Evolutionary conservation across 2,113 vertebrate species (phyloP).

Genomic region (Phyllopteryx taeniolatus): DNA sequence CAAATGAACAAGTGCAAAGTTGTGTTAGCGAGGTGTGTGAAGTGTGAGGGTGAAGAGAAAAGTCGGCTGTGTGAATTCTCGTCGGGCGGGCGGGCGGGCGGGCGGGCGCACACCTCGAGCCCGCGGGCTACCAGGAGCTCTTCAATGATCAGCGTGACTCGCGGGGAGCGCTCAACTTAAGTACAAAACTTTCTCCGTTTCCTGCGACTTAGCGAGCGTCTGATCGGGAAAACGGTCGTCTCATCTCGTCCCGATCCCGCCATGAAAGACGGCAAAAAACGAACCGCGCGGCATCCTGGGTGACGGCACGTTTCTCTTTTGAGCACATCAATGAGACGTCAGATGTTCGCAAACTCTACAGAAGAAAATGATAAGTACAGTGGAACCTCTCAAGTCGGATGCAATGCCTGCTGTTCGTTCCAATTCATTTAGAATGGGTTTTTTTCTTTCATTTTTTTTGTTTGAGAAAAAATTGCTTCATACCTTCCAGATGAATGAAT

Average conservation of each 20-base stretch:
- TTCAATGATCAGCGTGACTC: constrained; percentile 79
- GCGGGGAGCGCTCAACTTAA: constrained; percentile 81
- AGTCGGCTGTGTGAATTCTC: constrained; percentile 22
- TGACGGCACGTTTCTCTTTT: constrained; percentile 14
- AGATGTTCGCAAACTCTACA: neutral
- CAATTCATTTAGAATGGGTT: too few relatives aligned
- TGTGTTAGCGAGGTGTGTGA: neutral
- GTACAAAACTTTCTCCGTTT: constrained; percentile 84
- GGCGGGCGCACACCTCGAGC: constrained; percentile 49
- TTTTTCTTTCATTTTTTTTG: too few relatives aligned
- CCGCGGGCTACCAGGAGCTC: constrained; percentile 83
- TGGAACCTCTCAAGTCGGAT: too few relatives aligned
- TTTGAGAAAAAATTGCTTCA: too few relatives aligned
- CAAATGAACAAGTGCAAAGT: neutral
- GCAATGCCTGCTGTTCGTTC: too few relatives aligned
- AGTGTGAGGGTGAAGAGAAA: neutral
- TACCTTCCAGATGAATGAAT: too few relatives aligned
- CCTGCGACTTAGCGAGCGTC: constrained; percentile 82
- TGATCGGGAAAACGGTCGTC: constrained; percentile 83
- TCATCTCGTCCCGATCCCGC: constrained; percentile 80
- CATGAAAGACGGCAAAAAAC: constrained; percentile 53
- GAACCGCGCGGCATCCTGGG: neutral
- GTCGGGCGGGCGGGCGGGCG: constrained; percentile 26
- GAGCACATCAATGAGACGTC: constrained; percentile 6
- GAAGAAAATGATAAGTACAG: neutral